phyloP scores from a whole-genome alignment of 2,113 vertebrate species.

The Corapipo altera region DNA sequence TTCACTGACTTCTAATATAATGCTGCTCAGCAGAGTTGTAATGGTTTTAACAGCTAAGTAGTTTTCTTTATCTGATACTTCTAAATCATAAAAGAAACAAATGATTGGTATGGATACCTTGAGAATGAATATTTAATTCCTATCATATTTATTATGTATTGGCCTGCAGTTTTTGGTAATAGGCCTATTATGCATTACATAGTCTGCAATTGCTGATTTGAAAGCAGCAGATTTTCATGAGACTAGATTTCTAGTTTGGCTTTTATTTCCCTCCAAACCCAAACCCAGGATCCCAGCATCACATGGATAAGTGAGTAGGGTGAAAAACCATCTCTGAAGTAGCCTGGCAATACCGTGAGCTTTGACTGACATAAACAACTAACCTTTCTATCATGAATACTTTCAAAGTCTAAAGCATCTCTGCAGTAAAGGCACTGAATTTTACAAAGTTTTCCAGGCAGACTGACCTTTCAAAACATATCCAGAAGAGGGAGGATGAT shows the following conservation, averaged over 20 bases:
- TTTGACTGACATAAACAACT: neutral
- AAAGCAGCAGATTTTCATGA: neutral
- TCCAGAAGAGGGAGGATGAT: neutral
- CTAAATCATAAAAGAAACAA: neutral
- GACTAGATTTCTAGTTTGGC: neutral
- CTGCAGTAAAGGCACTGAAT: neutral
- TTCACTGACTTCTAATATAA: neutral
- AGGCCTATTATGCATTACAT: neutral
- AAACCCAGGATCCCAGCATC: neutral
- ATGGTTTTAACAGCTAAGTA: neutral
- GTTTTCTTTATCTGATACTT: neutral
- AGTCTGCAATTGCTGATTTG: neutral
- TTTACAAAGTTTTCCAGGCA: neutral
- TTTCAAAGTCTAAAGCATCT: neutral
- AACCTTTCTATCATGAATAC: neutral
- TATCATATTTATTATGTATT: neutral
- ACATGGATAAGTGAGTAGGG: neutral
- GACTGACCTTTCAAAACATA: neutral
- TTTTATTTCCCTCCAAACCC: accelerated
- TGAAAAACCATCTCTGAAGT: neutral
- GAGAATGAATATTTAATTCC: neutral
- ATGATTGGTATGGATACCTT: neutral
- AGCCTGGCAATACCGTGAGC: neutral
- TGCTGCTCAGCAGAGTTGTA: neutral
- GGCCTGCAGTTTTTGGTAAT: neutral